Base-by-base conservation (phyloP, 2,113 vertebrate species). In the Albula goreensis region DNA sequence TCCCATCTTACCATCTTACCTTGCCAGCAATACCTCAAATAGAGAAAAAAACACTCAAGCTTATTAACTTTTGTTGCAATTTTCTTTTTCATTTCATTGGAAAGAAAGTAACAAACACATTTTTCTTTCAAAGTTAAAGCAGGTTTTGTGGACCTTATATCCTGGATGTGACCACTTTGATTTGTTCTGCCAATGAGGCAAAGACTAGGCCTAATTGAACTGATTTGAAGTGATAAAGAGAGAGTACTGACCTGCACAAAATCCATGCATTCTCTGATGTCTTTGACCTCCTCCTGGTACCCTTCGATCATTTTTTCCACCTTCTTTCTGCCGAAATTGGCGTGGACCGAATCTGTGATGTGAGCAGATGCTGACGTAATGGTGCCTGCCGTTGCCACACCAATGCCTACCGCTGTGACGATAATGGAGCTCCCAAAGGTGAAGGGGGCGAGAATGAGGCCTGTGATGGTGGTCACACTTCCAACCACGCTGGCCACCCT, bases 351-450 rank as follows among this genome's bases (percentile, higher is more conserved):
- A 50, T 96, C 95, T 0, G 95, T 94, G 86, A 96, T 95, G 5
- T 94, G 94, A 25, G 96, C 95, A 0, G 94, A 91, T 0, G 94
- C 94, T 3, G 94, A 95, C 22, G 96, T 91, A 87, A 96, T 92
- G 89, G 93, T 94, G 48, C 96, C 96, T 0, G 94, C 94, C 0
- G 94, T 93, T n/a, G 94, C 95, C 86, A 96, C 94, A 1, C 94
- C 78, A 51, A 95, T 93, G 22, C 96, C 95, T 49, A 95, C 95
- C 1, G 92, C 95, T 0, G 94, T 95, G 50, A 96, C 93, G 0
- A 95, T 94, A 48, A 95, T 87, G 0, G 95, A 96, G n/a, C 93
- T 92, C 0, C 95, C 95, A 2, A 95, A 93, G 0, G 95, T 96
- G 87, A 96, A 91, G 5, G 95, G 96, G 0, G 95, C 94, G 83